These are phyloP conservation scores for Tillus elongatus DNA, from an alignment of 2,888 invertebrate species.

Conservation along the genomic window DNA sequence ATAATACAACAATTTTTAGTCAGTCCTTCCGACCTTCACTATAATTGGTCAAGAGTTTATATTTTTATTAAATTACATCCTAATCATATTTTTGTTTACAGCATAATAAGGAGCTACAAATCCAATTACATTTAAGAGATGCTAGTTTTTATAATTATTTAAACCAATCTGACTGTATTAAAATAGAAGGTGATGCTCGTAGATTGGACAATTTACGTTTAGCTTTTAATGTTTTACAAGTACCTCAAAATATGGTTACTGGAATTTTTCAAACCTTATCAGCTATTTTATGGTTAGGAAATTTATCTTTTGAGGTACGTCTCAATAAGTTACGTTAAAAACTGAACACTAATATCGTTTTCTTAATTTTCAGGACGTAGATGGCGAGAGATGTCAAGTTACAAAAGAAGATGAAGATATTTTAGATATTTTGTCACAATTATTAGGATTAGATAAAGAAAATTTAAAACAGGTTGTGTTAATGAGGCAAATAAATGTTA, in stretches of 20 bases:
- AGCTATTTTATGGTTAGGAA: slow-evolving; percentile 86
- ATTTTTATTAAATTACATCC: no score
- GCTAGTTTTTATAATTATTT: slow-evolving; percentile 75
- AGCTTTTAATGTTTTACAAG: slow-evolving; percentile 82
- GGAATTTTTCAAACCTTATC: slow-evolving; percentile 82
- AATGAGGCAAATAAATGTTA: slow-evolving; percentile 66
- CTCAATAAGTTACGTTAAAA: background rate
- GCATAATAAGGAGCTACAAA: slow-evolving; percentile 66
- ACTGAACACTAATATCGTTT: slow-evolving; percentile 10
- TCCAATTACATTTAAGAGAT: slow-evolving; percentile 63
- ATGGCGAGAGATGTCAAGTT: slow-evolving; percentile 75
- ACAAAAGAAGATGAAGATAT: slow-evolving; percentile 63
- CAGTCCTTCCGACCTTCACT: no score
- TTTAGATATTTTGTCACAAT: slow-evolving; percentile 59
- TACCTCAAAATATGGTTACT: slow-evolving; percentile 76
- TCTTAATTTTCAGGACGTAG: slow-evolving; percentile 56
- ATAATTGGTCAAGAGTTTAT: no score
- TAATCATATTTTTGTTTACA: slow-evolving; percentile 34
- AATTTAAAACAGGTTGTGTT: slow-evolving; percentile 69
- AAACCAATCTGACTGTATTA: slow-evolving; percentile 66
- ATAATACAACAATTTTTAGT: no score
- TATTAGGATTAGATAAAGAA: slow-evolving; percentile 66
- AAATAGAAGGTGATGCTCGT: slow-evolving; percentile 59
- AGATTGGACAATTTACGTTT: slow-evolving; percentile 77
- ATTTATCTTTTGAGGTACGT: slow-evolving; percentile 65